Base-by-base conservation (phyloP, 2,113 vertebrate species). In the Hemibagrus wyckioides region DNA sequence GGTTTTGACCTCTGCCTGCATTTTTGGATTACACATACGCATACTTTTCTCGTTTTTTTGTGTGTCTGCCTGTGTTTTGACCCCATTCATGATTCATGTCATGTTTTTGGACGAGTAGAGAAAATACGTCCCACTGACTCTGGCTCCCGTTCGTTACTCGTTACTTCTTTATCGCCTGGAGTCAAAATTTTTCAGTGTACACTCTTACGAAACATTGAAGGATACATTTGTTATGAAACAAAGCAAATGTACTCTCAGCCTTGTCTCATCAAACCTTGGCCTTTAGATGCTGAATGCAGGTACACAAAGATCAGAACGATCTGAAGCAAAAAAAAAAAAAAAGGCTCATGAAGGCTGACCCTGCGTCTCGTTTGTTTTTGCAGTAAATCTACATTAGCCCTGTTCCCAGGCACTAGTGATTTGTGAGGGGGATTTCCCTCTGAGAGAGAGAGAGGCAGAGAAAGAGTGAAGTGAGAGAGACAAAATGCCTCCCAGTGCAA, bases 351-450 rank as follows among this genome's bases (percentile, higher is more conserved):
- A n/a, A n/a, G 30, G n/a, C 54, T 80, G 10, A 23, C 50, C 85
- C 39, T 44, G 17, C 23, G 2, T 75, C 77, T 50, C 73, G 30
- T 85, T 76, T 77, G 36, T 82, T 87, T 84, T 59, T 30, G 75
- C 77, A 89, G 65, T 80, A 84, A 83, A 88, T 83, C 73, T 86
- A 82, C 80, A 83, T 83, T 85, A 86, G 84, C 48, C 36, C 77
- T 81, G 48, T 88, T 89, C 73, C 61, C 76, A 88, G 63, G 57
- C 83, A 85, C 50, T 79, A 50, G 48, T 87, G 86, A 88, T 90
- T 89, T 90, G 82, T 83, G 88, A 84, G 75, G 85, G 89, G 88
- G 80, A 87, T 87, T 90, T 89, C 85, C 85, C 85, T 52, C 36
- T 56, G 75, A 85, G 77, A 86, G 79, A 82, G 85, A 48, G 52